These are phyloP conservation scores for Peromyscus melanophrys DNA, from an alignment of 2,797 vertebrate species.

Conservation along the genomic window DNA sequence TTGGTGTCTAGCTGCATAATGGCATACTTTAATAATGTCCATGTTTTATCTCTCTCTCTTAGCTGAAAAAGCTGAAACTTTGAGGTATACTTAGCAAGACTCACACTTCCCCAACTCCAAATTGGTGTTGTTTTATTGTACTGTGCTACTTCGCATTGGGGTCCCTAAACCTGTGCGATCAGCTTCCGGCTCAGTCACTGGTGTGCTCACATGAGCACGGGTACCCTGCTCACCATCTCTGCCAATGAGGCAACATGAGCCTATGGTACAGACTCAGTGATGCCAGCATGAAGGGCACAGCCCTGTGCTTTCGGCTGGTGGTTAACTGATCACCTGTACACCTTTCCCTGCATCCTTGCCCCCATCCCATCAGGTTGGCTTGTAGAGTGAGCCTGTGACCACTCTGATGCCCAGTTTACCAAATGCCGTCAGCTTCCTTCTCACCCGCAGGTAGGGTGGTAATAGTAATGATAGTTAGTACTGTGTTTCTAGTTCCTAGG, in stretches of 20 bases:
- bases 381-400: not conserved
- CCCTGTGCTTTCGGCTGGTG: not conserved
- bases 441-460: fast-evolving
- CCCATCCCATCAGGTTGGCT: not conserved
- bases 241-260: not conserved
- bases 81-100: not conserved
- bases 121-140: not conserved
- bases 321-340: no score
- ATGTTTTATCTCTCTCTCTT: not conserved
- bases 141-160: not conserved
- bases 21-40: not conserved
- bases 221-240: not conserved
- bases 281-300: not conserved
- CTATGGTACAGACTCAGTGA: not conserved
- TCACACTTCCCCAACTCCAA: not conserved
- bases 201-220: not conserved
- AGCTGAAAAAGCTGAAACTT: not conserved
- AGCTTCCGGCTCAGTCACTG: not conserved
- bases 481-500: not conserved
- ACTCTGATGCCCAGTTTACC: not conserved
- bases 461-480: not conserved
- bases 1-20: not conserved
- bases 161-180: not conserved
- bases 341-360: not conserved
- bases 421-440: not conserved